These are phyloP conservation scores for Limenitis camilla DNA, from an alignment of 2,888 invertebrate species.

Conservation along the genomic window DNA sequence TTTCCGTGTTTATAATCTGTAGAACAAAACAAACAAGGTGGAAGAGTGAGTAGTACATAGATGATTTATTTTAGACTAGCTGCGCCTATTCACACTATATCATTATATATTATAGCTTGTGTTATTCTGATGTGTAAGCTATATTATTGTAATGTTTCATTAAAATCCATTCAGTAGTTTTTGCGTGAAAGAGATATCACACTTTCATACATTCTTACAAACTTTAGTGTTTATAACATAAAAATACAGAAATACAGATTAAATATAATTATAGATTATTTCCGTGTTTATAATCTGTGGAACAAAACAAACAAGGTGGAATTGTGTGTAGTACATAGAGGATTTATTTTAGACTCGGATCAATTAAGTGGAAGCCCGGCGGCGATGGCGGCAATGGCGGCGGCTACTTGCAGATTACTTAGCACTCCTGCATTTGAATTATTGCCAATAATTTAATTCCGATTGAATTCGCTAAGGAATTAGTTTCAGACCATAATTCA, in stretches of 20 bases:
- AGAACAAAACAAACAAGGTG: conserved; percentile 5
- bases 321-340: neutral
- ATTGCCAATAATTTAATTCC: conserved; percentile 24
- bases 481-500: conserved; percentile 9
- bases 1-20: conserved; percentile 14
- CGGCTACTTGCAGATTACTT: conserved; percentile 15
- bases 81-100: no score
- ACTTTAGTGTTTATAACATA: no score
- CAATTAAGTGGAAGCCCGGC: conserved; percentile 18
- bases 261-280: no score
- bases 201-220: no score
- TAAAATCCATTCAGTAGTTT: no score
- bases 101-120: no score
- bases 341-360: conserved; percentile 15
- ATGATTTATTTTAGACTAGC: conserved; percentile 15
- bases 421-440: conserved; percentile 23
- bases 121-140: no score
- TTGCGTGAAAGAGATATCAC: no score
- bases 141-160: no score
- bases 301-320: no score
- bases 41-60: neutral
- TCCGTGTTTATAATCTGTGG: no score
- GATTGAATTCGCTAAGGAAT: conserved; percentile 17
- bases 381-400: neutral
- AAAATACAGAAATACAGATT: no score